Evolutionary conservation across 2,113 vertebrate genomes (phyloP).

Genomic region (Myrmecobius fasciatus): DNA sequence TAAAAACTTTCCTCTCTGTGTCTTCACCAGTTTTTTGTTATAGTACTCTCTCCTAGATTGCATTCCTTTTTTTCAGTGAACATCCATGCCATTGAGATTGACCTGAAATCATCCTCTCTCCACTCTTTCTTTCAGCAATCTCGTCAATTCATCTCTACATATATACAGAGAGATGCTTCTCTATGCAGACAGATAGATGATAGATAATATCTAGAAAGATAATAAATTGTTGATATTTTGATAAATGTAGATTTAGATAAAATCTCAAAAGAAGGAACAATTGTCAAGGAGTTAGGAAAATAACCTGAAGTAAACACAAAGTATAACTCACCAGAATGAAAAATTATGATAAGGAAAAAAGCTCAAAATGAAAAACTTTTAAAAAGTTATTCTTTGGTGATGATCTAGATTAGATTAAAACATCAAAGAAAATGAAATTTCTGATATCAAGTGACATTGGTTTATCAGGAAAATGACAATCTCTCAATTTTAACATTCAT

Average conservation of each 20-base stretch:
- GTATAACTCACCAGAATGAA: conserved; percentile 93
- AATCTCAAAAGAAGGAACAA: conserved; percentile 91
- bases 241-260: conserved; percentile 84
- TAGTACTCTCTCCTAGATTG: neutral
- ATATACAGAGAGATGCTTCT: neutral
- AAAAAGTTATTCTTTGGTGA: conserved; percentile 95
- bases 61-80: neutral
- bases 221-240: neutral
- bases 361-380: conserved; percentile 89
- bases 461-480: conserved; percentile 89
- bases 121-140: neutral
- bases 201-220: too few species aligned
- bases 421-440: conserved; percentile 97
- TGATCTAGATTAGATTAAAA: conserved; percentile 98
- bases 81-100: neutral
- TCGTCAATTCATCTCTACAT: neutral
- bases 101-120: neutral
- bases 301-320: conserved; percentile 94
- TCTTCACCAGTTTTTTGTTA: neutral
- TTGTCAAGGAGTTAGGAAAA: conserved; percentile 85
- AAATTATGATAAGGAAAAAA: conserved; percentile 93
- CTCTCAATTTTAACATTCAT: conserved; percentile 93
- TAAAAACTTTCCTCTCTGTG: neutral
- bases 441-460: conserved; percentile 96
- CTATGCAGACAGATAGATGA: neutral